Evolutionary conservation across 2,797 vertebrate species (phyloP), one percentile per base, ranked within the genome.

Genomic region (Scleropages formosus): DNA sequence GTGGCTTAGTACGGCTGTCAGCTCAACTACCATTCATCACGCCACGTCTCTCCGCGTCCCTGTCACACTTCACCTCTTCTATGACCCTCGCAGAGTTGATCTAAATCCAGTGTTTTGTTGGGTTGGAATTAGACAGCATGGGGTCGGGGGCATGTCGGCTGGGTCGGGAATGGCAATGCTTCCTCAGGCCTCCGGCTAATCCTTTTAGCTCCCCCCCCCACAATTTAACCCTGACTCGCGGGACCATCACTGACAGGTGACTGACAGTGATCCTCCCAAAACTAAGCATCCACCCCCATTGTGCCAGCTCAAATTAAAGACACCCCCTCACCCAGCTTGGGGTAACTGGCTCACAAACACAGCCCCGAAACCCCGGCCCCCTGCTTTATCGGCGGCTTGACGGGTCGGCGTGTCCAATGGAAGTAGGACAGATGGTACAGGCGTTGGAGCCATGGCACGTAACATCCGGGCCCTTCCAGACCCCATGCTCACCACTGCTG

Each of bases 351-450:
- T 60, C 46, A n/a, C 20, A 69, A 47, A 44, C 51, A 51, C 70
- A 66, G 53, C 27, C 39, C 15, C 53, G 24, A 77, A 56, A 72
- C 53, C n/a, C n/a, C 49, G 62, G 31, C 64, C 39, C 16, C 49
- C 73, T n/a, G 49, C 39, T 59, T 24, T 26, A 58, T 24, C 10
- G 20, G 24, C 66, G 59, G 70, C 49, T 73, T 46, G 24, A 16
- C 9, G 11, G 39, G 53, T 22, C 53, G 27, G 49, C 44, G 22
- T 51, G 31, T 61, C 51, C 47, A 31, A 22, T 46, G 56, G 31
- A 11, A 44, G 62, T 27, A 26, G 51, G 51, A 59, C 63, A 75
- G 63, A 75, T 75, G 63, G 73, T 7, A 56, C 63, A 44, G 63
- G 73, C 47, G 53, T 58, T 11, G 26, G 10, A 9, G 63, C 63